Evolutionary conservation across 2,797 vertebrate genomes (phyloP).

Genomic region (Alectoris magna): DNA sequence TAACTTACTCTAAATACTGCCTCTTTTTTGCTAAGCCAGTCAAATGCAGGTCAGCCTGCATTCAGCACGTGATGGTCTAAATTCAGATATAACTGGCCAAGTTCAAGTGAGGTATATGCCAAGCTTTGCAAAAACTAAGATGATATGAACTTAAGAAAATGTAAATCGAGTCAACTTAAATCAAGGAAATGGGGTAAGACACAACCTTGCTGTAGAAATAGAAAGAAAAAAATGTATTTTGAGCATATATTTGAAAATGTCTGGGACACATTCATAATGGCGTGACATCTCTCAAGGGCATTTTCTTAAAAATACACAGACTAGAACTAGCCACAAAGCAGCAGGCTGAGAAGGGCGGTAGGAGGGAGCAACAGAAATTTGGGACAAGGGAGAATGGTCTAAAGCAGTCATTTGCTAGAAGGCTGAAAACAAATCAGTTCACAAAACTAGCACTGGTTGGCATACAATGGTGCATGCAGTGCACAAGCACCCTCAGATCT

Average conservation of each 20-base stretch:
- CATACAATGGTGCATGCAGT: conserved; percentile 11
- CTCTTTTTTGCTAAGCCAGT: conserved; percentile 11
- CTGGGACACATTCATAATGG: conserved; percentile 40
- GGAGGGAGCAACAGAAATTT: conserved; percentile 36
- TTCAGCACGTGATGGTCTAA: conserved; percentile 35
- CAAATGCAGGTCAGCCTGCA: conserved; percentile 4
- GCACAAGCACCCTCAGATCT: background rate
- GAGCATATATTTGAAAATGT: conserved; percentile 32
- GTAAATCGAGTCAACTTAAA: conserved; percentile 65
- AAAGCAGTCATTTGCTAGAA: conserved; percentile 51
- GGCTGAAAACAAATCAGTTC: conserved; percentile 63
- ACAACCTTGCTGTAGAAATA: background rate
- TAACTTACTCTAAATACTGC: conserved; percentile 33
- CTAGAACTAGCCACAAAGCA: conserved; percentile 30
- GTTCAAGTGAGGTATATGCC: conserved; percentile 64
- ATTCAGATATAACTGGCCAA: conserved; percentile 54
- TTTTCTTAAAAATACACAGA: conserved; percentile 51
- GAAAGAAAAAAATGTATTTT: conserved; percentile 39
- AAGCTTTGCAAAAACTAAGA: background rate
- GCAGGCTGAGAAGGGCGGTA: background rate
- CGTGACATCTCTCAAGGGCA: conserved; percentile 41
- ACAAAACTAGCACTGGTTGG: conserved; percentile 2
- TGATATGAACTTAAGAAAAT: conserved; percentile 38
- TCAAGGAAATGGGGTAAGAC: conserved; percentile 55
- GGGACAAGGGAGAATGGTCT: conserved; percentile 38